Evolutionary conservation across 2,113 vertebrate species (phyloP).

Genomic region (Lepus timidus): DNA sequence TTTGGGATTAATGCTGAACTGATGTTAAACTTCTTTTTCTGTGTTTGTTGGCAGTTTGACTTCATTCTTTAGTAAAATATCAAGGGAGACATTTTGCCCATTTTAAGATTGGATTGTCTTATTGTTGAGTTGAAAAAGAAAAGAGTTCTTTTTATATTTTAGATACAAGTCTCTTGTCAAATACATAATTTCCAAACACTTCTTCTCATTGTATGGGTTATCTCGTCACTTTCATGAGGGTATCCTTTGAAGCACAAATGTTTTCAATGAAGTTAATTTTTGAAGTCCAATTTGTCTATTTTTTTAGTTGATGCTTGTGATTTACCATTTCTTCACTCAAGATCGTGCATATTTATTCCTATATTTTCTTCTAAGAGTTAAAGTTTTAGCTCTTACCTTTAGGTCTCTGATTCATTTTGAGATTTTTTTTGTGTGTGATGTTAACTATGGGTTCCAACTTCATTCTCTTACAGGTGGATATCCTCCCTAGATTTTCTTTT

Average conservation of each 20-base stretch:
- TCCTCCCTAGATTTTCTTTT: not conserved
- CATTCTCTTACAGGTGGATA: not conserved
- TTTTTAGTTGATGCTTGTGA: constrained; percentile 2
- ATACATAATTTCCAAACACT: not conserved
- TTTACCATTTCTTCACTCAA: not conserved
- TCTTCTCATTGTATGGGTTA: not conserved
- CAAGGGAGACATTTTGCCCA: not conserved
- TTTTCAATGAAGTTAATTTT: not conserved
- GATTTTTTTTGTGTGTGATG: not conserved
- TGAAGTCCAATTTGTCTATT: not conserved
- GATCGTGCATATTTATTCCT: not conserved
- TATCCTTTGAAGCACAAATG: not conserved
- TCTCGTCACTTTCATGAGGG: constrained; percentile 13
- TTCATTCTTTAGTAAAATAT: constrained; percentile 5
- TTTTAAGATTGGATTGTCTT: not conserved
- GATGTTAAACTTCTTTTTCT: not conserved
- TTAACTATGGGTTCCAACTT: not conserved
- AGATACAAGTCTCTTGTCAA: not conserved
- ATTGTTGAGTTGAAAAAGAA: not conserved
- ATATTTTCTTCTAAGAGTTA: not conserved
- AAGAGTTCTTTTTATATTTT: constrained; percentile 13
- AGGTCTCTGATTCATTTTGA: not conserved
- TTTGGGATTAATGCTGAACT: not conserved
- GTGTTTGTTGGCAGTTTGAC: not conserved
- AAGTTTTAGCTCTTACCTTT: not conserved